Evolutionary conservation across 2,888 invertebrate genomes (phyloP), one percentile per base, ranked within the genome.

Genomic region (Conistra vaccinii): DNA sequence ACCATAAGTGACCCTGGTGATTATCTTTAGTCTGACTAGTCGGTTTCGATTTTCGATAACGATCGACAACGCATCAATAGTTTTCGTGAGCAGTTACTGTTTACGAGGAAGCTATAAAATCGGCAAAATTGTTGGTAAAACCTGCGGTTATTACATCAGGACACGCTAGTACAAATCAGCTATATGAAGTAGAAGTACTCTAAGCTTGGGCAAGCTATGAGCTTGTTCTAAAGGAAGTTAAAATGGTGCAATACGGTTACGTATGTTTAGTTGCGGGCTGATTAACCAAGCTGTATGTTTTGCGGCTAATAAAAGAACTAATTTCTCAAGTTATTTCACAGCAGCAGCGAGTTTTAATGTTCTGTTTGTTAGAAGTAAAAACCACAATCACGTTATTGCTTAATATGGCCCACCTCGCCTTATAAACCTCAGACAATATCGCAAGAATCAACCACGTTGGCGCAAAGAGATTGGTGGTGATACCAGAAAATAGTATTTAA

Each of bases 231-330:
- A 53, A 61, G 45, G 60, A 61, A 81, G 42, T 76, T 53, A 60
- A 76, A 83, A 78, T 83, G 79, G 48, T 68, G 82, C 67, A 83
- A 83, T 79, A 79, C 17, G 10, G 48, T 79, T 70, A 67, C 72
- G 67, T 75, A 32, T 39, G 20, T 55, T 63, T 51, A 71, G 39
- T 73, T 73, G 73, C 63, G 65, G 71, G 68, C 58, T 82, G 73
- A 69, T 71, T 65, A 58, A 61, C 60, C 53, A 82, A 71, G 65
- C 48, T 57, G 55, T 70, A 62, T 78, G 39, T 81, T 74, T 66
- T 58, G 58, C 51, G 61, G 61, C 9, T 58, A 42, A 32, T 81
- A 71, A 77, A 81, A 70, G 3, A 53, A 10, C 7, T 2, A 63
- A 63, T 57, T 73, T 39, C 26, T 45, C 1, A 32, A 39, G 48